Conservation (phyloP, 2,113 vertebrate genomes). For the Uria aalge region DNA sequence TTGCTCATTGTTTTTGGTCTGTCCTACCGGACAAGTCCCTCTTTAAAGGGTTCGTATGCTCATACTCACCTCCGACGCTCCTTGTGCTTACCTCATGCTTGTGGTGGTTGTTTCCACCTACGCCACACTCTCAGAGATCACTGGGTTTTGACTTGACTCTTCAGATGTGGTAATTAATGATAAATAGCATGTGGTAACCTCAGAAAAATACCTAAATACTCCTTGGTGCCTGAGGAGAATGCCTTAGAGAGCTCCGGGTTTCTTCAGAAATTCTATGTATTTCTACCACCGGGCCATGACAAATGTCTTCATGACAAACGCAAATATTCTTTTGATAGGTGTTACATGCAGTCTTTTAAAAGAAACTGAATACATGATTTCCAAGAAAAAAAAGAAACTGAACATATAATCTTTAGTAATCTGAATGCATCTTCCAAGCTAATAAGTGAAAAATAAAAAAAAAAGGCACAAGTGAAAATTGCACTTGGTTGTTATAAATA, state of each 20-base stretch:
- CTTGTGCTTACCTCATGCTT: background rate
- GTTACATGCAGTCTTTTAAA: background rate
- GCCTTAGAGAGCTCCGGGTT: background rate
- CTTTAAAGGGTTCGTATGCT: background rate
- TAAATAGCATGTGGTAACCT: background rate
- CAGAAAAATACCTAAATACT: background rate
- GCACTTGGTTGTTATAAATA: background rate
- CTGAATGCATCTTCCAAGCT: background rate
- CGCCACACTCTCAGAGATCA: background rate
- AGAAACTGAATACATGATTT: background rate
- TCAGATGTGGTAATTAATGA: background rate
- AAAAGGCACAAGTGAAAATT: background rate
- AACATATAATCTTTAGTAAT: background rate
- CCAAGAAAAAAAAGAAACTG: background rate
- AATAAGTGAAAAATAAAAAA: background rate
- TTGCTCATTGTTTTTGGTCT: background rate
- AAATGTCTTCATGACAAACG: background rate
- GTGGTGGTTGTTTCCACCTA: background rate
- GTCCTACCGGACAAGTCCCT: background rate
- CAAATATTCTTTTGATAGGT: background rate
- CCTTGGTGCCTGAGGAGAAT: background rate
- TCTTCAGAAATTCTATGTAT: background rate
- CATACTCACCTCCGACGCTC: fast-evolving
- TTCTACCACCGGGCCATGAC: background rate
- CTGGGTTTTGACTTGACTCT: background rate